phyloP scores from a whole-genome alignment of 1,140 invertebrate species.

The Aphidius ervi region DNA sequence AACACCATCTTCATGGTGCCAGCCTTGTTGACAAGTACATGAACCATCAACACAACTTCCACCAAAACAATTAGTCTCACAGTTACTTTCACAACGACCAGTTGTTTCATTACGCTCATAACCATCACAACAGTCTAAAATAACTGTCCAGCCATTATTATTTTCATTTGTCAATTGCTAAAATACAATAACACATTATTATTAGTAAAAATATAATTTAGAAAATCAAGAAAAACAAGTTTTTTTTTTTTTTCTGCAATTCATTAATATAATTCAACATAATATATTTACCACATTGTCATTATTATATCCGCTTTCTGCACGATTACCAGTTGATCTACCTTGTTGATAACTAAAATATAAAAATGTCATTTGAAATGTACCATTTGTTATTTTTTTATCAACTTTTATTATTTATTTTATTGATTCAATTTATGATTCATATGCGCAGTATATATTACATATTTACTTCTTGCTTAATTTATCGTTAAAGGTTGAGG shows the following conservation, averaged over 20 bases:
- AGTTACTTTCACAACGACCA: constrained; percentile 42
- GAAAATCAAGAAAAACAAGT: no score
- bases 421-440: background rate
- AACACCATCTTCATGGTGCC: constrained; percentile 31
- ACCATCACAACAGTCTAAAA: constrained; percentile 49
- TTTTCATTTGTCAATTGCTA: background rate
- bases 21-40: constrained; percentile 43
- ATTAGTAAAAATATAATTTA: no score
- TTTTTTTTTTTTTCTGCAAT: no score
- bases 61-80: constrained; percentile 46
- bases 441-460: background rate
- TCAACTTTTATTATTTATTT: no score
- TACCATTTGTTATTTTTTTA: no score
- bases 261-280: no score
- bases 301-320: no score
- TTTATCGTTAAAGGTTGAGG: constrained; percentile 10
- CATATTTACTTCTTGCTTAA: background rate
- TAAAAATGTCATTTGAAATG: no score
- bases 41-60: constrained; percentile 39
- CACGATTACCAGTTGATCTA: no score
- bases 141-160: constrained; percentile 38
- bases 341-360: no score
- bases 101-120: constrained; percentile 33
- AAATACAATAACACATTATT: no score
- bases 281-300: no score